Evolutionary conservation across 2,888 invertebrate genomes (phyloP).

Genomic region (Ernsta delagoae): DNA sequence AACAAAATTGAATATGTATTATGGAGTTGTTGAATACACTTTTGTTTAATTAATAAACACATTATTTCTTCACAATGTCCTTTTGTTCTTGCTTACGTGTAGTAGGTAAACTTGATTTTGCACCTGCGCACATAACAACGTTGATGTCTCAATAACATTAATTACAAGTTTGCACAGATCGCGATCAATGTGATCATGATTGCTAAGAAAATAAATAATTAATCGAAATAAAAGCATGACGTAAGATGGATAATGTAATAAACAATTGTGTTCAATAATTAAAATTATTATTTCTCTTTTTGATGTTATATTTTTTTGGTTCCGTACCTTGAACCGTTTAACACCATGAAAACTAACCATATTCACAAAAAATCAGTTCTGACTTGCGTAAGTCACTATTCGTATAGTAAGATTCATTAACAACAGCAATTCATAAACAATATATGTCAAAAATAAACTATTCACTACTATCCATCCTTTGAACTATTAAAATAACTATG

Average conservation of each 20-base stretch:
- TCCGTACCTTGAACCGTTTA: background rate
- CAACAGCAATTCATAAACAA: too few relatives aligned
- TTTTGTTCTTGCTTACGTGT: constrained; percentile 16
- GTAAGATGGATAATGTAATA: background rate
- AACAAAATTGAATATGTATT: background rate
- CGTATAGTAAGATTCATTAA: too few relatives aligned
- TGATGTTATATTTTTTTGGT: background rate
- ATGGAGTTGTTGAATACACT: background rate
- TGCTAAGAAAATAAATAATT: background rate
- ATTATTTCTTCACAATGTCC: background rate
- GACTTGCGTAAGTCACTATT: too few relatives aligned
- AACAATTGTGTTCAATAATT: background rate
- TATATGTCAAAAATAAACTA: too few relatives aligned
- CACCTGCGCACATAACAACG: background rate
- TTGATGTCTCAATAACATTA: constrained; percentile 9
- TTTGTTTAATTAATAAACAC: constrained; percentile 5
- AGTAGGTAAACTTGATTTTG: background rate
- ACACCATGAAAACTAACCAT: background rate
- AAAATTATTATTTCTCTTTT: background rate
- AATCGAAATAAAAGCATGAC: constrained; percentile 1
- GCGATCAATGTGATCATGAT: background rate
- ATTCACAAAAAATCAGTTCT: too few relatives aligned
- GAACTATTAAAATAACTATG: too few relatives aligned
- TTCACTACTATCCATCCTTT: too few relatives aligned
- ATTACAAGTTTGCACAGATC: constrained; percentile 1